phyloP scores from a whole-genome alignment of 2,797 vertebrate species.

The Argyrosomus regius region DNA sequence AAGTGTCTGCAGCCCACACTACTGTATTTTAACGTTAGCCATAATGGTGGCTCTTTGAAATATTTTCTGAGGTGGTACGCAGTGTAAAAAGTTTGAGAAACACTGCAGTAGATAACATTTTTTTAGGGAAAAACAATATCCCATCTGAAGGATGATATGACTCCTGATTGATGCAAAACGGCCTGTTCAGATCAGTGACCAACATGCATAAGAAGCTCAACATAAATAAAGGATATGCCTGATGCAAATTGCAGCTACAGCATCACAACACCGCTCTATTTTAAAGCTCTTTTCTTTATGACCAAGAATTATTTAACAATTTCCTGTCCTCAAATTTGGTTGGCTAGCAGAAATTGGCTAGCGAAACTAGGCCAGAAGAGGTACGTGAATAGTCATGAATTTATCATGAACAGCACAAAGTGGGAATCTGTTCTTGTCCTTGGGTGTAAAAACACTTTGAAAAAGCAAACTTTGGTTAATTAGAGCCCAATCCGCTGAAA shows the following conservation, averaged over 20 bases:
- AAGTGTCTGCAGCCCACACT: no score
- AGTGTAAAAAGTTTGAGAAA: no score
- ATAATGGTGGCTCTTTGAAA: no score
- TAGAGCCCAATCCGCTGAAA: constrained; percentile 46
- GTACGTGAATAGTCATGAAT: constrained; percentile 36
- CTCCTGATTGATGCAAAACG: constrained; percentile 9
- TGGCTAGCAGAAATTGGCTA: constrained; percentile 27
- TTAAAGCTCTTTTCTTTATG: constrained; percentile 13
- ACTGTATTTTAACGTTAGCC: no score
- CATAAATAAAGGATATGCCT: background rate
- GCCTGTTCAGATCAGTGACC: background rate
- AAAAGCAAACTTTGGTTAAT: constrained; percentile 62
- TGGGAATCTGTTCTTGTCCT: constrained; percentile 39
- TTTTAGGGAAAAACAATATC: background rate
- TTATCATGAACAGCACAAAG: constrained; percentile 52
- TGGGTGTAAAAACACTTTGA: constrained; percentile 55
- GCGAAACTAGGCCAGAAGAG: constrained; percentile 41
- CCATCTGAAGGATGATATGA: background rate
- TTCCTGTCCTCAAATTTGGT: constrained; percentile 16
- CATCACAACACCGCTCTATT: background rate
- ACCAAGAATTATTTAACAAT: constrained; percentile 18
- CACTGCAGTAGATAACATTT: no score
- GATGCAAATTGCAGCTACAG: constrained; percentile 2
- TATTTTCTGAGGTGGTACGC: no score
- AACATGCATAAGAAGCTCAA: constrained; percentile 16